These are phyloP conservation scores for Germaria angustata DNA, from an alignment of 2,888 invertebrate genomes.

Conservation along the genomic window DNA sequence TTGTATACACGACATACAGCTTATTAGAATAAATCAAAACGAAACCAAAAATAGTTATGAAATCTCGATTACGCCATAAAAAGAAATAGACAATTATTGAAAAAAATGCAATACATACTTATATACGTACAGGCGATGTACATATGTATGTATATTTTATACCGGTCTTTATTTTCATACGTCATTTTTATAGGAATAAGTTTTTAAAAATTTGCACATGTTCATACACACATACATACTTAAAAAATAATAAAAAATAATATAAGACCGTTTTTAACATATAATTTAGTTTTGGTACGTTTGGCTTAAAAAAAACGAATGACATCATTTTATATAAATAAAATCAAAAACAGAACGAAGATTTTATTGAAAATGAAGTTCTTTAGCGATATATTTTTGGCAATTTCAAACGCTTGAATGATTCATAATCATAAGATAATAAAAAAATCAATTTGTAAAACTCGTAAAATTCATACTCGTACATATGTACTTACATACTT, in stretches of 20 bases:
- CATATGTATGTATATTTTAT: neutral
- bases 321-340: slow-evolving; percentile 40
- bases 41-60: slow-evolving; percentile 27
- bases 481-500: no score
- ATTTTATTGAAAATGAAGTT: neutral
- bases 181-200: neutral
- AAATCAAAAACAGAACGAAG: neutral
- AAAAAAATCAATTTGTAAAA: neutral
- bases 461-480: no score
- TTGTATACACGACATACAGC: neutral
- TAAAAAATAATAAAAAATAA: neutral
- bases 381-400: neutral
- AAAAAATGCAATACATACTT: slow-evolving; percentile 4
- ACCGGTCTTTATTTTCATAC: neutral
- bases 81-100: slow-evolving; percentile 13
- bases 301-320: slow-evolving; percentile 23
- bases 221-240: no score
- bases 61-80: slow-evolving; percentile 54
- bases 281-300: slow-evolving; percentile 4
- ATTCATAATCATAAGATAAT: slow-evolving; percentile 2
- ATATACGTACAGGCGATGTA: neutral
- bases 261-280: slow-evolving; percentile 5
- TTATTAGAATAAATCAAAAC: neutral
- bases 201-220: no score
- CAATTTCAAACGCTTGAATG: neutral